Evolutionary conservation across 2,113 vertebrate genomes (phyloP), one percentile per base, ranked within the genome.

Genomic region (Eclectus roratus): DNA sequence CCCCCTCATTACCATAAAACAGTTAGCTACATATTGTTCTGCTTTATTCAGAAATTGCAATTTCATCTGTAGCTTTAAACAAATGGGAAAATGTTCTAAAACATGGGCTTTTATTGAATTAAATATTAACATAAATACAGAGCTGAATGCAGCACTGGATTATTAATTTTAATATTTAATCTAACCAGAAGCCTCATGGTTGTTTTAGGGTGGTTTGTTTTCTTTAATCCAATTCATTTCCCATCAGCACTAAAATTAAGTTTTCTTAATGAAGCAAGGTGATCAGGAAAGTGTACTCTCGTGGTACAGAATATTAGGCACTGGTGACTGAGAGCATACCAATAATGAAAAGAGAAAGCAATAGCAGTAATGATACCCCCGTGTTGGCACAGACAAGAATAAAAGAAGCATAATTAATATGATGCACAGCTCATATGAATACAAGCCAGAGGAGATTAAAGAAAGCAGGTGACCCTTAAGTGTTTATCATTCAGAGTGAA

Each of bases 151-250:
- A 94, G 91, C 61, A 6, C 58, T 85, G 93, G 93, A 96, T 96
- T 97, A 96, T 96, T 97, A 94, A 97, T 97, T 97, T 97, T 96
- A 97, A 97, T 96, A 96, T 97, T 97, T 96, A 96, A 96, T 97
- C 93, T 91, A 87, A 64, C 50, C 6, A 82, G 91, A 93, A 96
- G 74, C 77, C 83, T 95, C 88, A 74, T 63, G 72, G 88, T 81
- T 95, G 81, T 55, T 90, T 93, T 95, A 85, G 88, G 94, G 92
- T 43, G 85, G 88, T 88, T 88, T 95, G 65, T 96, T 90, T 86
- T 88, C 72, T 93, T 93, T 91, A 85, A 94, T 90, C 85, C 53
- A 90, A 85, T 94, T 85, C 80, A 64, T 93, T 95, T 94, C 85
- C 74, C 14, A 4, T 78, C 88, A 92, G 80, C 85, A 52, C 64